A percentile compares a stretch with the other conserved stretches of the same genome.
Evolutionary conservation across 2,113 vertebrate species (phyloP).

Genomic region (Tyrannus savana): DNA sequence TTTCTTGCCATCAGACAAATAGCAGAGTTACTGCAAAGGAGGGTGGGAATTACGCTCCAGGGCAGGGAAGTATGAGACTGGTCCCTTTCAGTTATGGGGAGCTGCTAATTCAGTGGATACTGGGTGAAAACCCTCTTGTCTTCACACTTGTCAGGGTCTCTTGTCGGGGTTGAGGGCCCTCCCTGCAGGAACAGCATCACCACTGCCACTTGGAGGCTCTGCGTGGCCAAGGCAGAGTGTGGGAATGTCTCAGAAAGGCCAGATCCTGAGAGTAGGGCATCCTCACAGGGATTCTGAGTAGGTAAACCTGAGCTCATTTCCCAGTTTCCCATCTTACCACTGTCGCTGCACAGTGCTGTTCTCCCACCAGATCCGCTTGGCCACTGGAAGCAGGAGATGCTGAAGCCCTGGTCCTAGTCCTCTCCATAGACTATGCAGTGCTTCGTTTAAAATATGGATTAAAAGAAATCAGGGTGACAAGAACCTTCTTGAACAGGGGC

Average conservation of each 20-base stretch:
- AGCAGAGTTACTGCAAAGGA: neutral
- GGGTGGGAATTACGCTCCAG: neutral
- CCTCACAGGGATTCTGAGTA: neutral
- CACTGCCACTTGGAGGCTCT: neutral
- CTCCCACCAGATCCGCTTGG: accelerated
- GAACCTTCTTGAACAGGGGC: neutral
- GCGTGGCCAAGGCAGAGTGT: neutral
- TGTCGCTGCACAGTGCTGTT: neutral
- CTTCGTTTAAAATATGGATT: neutral
- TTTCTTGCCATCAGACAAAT: neutral
- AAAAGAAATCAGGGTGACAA: neutral
- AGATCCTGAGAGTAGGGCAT: neutral
- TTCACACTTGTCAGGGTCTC: neutral
- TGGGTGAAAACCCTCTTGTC: neutral
- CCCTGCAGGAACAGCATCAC: neutral
- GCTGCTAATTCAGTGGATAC: neutral
- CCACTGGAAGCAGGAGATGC: neutral
- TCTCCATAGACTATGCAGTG: neutral
- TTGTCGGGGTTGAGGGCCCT: neutral
- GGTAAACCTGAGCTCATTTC: neutral
- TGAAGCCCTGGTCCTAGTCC: neutral
- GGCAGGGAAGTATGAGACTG: neutral
- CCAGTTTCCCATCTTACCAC: neutral
- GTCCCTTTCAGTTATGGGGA: neutral
- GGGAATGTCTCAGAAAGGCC: neutral